Evolutionary conservation across 2,797 vertebrate species (phyloP), one percentile per base, ranked within the genome.

Genomic region (Taeniopygia guttata): DNA sequence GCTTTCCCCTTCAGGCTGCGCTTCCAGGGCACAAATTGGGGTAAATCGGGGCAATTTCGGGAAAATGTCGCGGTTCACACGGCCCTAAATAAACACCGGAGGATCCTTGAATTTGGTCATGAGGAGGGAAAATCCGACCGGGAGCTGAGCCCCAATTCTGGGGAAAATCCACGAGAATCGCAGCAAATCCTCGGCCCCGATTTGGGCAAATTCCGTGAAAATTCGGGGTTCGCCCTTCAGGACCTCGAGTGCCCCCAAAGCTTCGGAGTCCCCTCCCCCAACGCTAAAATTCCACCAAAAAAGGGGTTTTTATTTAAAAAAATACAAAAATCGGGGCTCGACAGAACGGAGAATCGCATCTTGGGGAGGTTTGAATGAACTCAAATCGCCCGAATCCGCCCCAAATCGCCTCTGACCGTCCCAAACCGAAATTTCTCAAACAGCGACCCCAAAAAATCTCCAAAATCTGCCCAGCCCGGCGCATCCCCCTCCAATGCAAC

Each of bases 61-160:
- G 34, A 6, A 32, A 56, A 29, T 16, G 10, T 17, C 23, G 23
- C 40, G 32, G 30, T 42, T 52, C 19, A 0, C 25, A 1, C 54
- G 16, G 30, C 29, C 36, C 46, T 6, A 1, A 51, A 40, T 8
- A 5, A 29, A 13, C 46, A 27, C 5, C 8, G 11, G 23, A 18
- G 45, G 13, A n/a, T 51, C 58, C 46, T 52, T 3, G 25, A 5
- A 17, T 63, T 77, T 19, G 74, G 48, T 22, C 9, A 0, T 2
- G 32, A 30, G 38, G 32, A 63, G 48, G 30, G 7, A 62, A 76
- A 76, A 51, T 2, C 17, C 20, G 18, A 38, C 10, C 25, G 43
- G 45, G n/a, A 29, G 8, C 45, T 1, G 52, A 58, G 26, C n/a
- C 16, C 2, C 3, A 3, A 62, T 7, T 38, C 6, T 2, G 2